Percentiles rank a stretch among this genome's conserved stretches.
phyloP scores from a whole-genome alignment of 2,797 vertebrate genomes.

The Orientallactaga sibirica region DNA sequence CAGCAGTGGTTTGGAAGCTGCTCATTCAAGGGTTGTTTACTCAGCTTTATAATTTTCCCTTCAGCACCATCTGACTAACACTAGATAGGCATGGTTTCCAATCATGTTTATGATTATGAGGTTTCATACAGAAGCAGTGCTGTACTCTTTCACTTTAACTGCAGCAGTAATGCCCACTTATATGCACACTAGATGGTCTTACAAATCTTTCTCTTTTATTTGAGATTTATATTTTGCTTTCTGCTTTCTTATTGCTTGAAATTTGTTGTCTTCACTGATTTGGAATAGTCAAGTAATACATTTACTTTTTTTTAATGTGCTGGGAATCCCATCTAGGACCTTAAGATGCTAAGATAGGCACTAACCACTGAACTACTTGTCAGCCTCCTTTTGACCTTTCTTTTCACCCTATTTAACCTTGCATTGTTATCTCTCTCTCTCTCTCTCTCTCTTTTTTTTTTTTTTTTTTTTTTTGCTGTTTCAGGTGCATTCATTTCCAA shows the following conservation, averaged over 20 bases:
- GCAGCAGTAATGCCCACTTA: background rate
- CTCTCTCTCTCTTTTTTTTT: background rate
- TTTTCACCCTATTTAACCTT: background rate
- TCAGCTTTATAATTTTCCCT: slow-evolving; percentile 56
- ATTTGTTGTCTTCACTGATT: slow-evolving; percentile 55
- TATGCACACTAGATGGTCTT: slow-evolving; percentile 20
- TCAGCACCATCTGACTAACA: background rate
- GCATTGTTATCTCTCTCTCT: background rate
- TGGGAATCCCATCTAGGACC: background rate
- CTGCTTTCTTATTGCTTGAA: slow-evolving; percentile 39
- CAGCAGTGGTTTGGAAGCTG: slow-evolving; percentile 58
- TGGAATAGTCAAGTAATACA: slow-evolving; percentile 37
- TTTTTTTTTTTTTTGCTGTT: slow-evolving; percentile 40
- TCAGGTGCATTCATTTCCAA: slow-evolving; percentile 69
- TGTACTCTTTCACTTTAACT: slow-evolving; percentile 65
- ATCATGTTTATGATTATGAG: slow-evolving; percentile 52
- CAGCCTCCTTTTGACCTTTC: background rate
- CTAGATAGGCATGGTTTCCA: slow-evolving; percentile 46
- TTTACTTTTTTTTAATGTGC: background rate
- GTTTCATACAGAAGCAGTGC: slow-evolving; percentile 72
- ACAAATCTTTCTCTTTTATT: slow-evolving; percentile 57
- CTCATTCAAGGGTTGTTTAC: slow-evolving; percentile 56
- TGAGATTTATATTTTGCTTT: slow-evolving; percentile 67
- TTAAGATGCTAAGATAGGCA: background rate
- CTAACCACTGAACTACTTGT: too few species aligned